Conservation (phyloP, 2,113 vertebrate genomes). For the Sphyrna mokarran region DNA sequence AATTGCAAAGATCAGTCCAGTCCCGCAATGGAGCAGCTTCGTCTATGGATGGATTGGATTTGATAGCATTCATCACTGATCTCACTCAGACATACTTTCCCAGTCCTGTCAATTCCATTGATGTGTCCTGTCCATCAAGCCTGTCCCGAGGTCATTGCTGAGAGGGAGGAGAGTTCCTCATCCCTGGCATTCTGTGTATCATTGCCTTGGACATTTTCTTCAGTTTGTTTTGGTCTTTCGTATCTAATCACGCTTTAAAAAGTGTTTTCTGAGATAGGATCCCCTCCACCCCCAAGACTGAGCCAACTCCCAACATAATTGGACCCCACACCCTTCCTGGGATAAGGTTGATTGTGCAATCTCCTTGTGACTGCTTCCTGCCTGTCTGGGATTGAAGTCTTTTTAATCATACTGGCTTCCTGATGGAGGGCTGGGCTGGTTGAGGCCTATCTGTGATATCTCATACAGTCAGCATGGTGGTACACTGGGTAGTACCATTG, state of each 20-base stretch:
- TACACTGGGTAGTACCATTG: no score
- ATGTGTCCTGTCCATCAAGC: conserved; percentile 18
- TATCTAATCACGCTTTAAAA: not conserved
- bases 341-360: no score
- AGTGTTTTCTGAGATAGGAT: no score
- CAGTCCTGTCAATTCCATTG: conserved; percentile 12
- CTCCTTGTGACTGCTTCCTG: no score
- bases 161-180: not conserved
- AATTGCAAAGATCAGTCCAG: not conserved
- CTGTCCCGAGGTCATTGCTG: not conserved
- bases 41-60: not conserved
- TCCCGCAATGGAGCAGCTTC: not conserved
- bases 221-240: not conserved
- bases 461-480: no score
- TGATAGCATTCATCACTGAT: conserved; percentile 15
- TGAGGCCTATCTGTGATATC: no score
- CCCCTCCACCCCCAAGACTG: no score
- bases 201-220: not conserved
- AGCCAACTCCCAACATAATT: no score
- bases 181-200: not conserved
- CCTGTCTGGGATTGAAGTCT: no score
- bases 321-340: no score
- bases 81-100: not conserved
- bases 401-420: no score
- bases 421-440: no score